Conservation (phyloP, 2,888 invertebrate genomes). For the Drosophila colorata region DNA sequence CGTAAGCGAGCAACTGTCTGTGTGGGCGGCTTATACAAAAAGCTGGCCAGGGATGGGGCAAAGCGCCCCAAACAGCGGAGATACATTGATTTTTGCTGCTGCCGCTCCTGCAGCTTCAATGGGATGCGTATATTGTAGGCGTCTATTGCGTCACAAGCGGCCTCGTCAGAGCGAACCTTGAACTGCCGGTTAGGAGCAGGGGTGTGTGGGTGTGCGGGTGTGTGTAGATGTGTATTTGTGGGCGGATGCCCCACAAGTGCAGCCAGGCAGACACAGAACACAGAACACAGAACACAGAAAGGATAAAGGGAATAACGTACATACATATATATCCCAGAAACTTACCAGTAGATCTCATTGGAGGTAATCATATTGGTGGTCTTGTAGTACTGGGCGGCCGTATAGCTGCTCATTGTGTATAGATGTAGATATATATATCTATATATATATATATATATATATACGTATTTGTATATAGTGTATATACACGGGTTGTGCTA, state of each 20-base stretch:
- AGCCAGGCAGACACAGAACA: constrained; percentile 11
- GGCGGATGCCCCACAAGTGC: constrained; percentile 55
- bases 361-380: constrained; percentile 83
- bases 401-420: constrained; percentile 75
- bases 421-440: constrained; percentile 20
- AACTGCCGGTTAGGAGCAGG: constrained; percentile 42
- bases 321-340: constrained; percentile 22
- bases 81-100: constrained; percentile 53
- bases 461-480: constrained; percentile 20
- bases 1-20: constrained; percentile 28
- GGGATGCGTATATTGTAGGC: constrained; percentile 42
- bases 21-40: constrained; percentile 38
- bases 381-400: constrained; percentile 76
- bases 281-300: constrained; percentile 4
- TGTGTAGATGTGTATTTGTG: not conserved
- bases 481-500: constrained; percentile 44
- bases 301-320: constrained; percentile 12
- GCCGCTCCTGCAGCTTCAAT: constrained; percentile 37
- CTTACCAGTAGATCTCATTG: constrained; percentile 83
- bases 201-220: not conserved
- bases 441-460: constrained; percentile 13
- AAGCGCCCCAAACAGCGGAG: constrained; percentile 21
- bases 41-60: not conserved
- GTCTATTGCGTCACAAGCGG: constrained; percentile 57
- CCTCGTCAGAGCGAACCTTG: constrained; percentile 57